Conservation (phyloP, 2,888 invertebrate species). For the Lypha dubia region DNA sequence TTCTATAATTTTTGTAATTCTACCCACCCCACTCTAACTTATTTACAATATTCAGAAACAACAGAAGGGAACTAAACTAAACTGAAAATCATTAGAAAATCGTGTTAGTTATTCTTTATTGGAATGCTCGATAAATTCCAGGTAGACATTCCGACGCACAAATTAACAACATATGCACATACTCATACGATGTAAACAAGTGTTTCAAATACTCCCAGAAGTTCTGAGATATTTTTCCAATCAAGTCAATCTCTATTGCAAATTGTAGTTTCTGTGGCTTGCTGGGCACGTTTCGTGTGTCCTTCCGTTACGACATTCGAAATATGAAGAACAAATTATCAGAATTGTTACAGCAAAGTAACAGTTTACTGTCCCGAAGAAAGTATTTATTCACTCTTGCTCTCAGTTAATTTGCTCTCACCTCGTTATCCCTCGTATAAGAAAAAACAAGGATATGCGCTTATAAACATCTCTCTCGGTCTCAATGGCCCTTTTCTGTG, state of each 20-base stretch:
- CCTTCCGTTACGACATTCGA: not conserved
- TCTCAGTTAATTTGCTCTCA: conserved; percentile 11
- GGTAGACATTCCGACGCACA: conserved; percentile 56
- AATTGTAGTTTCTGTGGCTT: not conserved
- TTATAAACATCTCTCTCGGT: not conserved
- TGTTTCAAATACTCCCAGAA: not conserved
- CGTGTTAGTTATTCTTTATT: conserved; percentile 34
- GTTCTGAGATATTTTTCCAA: not conserved
- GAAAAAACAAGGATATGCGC: conserved; percentile 19
- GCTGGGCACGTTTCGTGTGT: not conserved
- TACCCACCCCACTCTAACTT: not conserved
- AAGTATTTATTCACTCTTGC: conserved; percentile 73
- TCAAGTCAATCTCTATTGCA: not conserved
- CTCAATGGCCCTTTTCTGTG: not conserved
- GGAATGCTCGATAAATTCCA: conserved; percentile 32
- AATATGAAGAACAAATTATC: conserved; percentile 15
- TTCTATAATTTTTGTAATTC: conserved; percentile 21
- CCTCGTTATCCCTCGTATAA: not conserved
- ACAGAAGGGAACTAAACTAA: conserved; percentile 44
- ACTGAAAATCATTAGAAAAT: conserved; percentile 33
- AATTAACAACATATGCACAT: not conserved
- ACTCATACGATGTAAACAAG: not conserved
- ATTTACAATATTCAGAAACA: conserved; percentile 32
- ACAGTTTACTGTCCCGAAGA: conserved; percentile 76
- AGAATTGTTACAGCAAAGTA: conserved; percentile 63